Base-by-base conservation (phyloP, 1,140 invertebrate species). In the Drosophila gunungcola region DNA sequence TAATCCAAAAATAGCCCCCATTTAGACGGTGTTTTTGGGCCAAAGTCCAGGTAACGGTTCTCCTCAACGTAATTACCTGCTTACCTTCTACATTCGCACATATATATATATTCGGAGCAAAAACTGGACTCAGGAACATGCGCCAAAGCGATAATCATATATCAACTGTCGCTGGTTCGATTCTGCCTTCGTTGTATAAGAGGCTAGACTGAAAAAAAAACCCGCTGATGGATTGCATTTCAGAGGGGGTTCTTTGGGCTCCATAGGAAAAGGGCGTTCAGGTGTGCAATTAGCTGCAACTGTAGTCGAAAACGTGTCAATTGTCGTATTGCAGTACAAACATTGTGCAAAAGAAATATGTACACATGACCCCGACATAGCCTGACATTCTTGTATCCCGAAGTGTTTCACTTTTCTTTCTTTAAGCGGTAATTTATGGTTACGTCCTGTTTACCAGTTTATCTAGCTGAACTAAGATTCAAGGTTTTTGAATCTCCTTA, bases 91-190 rank as follows among this genome's bases (percentile, higher is more conserved):
- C 16, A 51, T 16, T 13, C 7, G 2, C 16, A 27, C 29, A 53
- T 45, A 39, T 21, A 2, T 13, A 36, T 38, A 9, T 3, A 27
- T 16, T n/a, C 11, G 48, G 13, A 27, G 39, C 36, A 12, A 56
- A 56, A 48, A 46, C 65, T 38, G 54, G 60, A 16, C 61, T 34
- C 25, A 36, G 29, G 53, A 81, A 64, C 68, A 77, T 78, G 68
- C 65, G 62, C 68, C 73, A 56, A 49, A 43, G 39, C 56, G 53
- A 82, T 82, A 78, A 83, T 83, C 79, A 78, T 78, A 78, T 82
- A 78, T 82, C 80, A 78, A 70, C 69, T 45, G 25, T 13, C 21
- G 43, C 43, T 21, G 7, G 21, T 46, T 25, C 16, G 43, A 21
- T 46, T 46, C 42, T 52, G 41, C 46, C 13, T 12, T 48, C 25